phyloP scores from a whole-genome alignment of 2,888 invertebrate genomes.

The Drosophila lacicola region DNA sequence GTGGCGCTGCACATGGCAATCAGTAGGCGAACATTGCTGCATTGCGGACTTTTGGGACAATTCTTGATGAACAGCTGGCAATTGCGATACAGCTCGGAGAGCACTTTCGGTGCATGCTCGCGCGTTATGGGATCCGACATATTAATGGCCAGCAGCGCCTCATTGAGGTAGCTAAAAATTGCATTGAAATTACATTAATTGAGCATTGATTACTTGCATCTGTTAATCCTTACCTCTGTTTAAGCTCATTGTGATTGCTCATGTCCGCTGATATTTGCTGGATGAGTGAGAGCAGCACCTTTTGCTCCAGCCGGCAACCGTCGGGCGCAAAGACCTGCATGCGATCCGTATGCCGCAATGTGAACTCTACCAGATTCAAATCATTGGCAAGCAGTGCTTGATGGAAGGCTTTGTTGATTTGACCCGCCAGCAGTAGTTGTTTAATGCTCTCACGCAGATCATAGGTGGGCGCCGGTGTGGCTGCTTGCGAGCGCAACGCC shows the following conservation, averaged over 20 bases:
- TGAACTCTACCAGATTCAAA: slow-evolving; percentile 93
- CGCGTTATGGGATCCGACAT: slow-evolving; percentile 90
- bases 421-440: slow-evolving; percentile 89
- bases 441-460: slow-evolving; percentile 89
- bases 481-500: slow-evolving; percentile 89
- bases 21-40: slow-evolving; percentile 84
- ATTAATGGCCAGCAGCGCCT: slow-evolving; percentile 94
- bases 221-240: slow-evolving; percentile 88
- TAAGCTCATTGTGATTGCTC: slow-evolving; percentile 92
- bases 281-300: slow-evolving; percentile 95
- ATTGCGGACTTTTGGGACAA: slow-evolving; percentile 89
- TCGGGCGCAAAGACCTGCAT: slow-evolving; percentile 90
- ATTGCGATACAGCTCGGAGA: slow-evolving; percentile 91
- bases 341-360: slow-evolving; percentile 94
- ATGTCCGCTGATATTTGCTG: slow-evolving; percentile 97
- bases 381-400: slow-evolving; percentile 95
- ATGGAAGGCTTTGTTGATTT: slow-evolving; percentile 95
- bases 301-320: slow-evolving; percentile 91
- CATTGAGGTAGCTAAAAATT: slow-evolving; percentile 91
- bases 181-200: neutral
- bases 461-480: slow-evolving; percentile 90
- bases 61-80: slow-evolving; percentile 89
- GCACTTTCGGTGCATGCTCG: slow-evolving; percentile 92
- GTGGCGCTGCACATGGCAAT: slow-evolving; percentile 81
- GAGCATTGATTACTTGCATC: neutral